phyloP scores from a whole-genome alignment of 2,888 invertebrate genomes.

The Psylliodes chrysocephalus region DNA sequence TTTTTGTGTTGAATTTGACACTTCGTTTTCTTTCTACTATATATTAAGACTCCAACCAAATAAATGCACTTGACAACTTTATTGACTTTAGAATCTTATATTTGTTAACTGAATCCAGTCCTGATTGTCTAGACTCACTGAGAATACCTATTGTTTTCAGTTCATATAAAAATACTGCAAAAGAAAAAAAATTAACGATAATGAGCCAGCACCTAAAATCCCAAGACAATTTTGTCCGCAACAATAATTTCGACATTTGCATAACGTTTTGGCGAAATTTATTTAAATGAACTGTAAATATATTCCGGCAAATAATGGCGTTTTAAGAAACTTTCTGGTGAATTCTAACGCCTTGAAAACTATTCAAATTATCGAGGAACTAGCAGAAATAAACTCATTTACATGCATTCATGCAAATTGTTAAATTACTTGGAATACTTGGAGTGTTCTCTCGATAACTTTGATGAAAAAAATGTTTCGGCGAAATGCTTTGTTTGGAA shows the following conservation, averaged over 20 bases:
- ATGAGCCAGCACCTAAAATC: slow-evolving; percentile 25
- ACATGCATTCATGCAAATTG: slow-evolving; percentile 41
- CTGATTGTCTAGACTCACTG: slow-evolving; percentile 38
- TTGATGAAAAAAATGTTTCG: slow-evolving; percentile 3
- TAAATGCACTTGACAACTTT: too few relatives aligned
- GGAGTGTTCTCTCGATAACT: slow-evolving; percentile 1
- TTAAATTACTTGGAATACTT: slow-evolving; percentile 30
- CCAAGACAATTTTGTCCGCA: slow-evolving; percentile 11
- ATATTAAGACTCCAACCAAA: too few relatives aligned
- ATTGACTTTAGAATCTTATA: too few relatives aligned
- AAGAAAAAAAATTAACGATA: slow-evolving; percentile 6
- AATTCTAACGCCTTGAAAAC: slow-evolving; percentile 38
- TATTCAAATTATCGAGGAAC: slow-evolving; percentile 39
- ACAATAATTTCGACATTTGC: slow-evolving; percentile 40
- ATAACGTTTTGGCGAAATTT: slow-evolving; percentile 45
- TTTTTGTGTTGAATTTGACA: too few relatives aligned
- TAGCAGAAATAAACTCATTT: slow-evolving; percentile 33
- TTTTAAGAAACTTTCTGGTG: slow-evolving; percentile 37
- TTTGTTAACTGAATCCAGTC: too few relatives aligned
- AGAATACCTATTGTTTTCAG: slow-evolving; percentile 43
- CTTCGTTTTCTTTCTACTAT: too few relatives aligned
- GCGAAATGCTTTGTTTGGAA: neutral
- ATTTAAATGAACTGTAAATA: slow-evolving; percentile 48
- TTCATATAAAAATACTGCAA: slow-evolving; percentile 29
- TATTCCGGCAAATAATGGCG: slow-evolving; percentile 43